Conservation (phyloP, 1,140 invertebrate species). For the Bombus consobrinus region DNA sequence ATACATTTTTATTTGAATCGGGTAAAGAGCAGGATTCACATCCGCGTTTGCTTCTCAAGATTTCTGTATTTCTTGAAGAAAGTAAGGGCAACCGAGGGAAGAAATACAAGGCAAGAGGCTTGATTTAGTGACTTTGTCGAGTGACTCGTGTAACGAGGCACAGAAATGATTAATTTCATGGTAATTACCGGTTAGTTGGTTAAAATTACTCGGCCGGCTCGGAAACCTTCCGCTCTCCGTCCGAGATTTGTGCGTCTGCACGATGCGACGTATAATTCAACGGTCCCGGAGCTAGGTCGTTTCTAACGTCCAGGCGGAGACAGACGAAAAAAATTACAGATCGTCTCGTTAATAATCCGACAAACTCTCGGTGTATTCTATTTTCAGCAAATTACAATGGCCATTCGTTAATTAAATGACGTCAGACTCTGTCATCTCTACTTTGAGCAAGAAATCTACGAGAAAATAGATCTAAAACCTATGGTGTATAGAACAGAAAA, state of each 20-base stretch:
- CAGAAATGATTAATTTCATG: constrained; percentile 76
- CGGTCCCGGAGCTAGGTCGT: constrained; percentile 20
- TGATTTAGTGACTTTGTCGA: constrained; percentile 59
- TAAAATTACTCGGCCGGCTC: constrained; percentile 70
- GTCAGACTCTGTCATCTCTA: too few species aligned
- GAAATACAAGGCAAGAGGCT: constrained; percentile 30
- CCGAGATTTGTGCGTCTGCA: constrained; percentile 76
- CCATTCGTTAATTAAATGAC: not conserved
- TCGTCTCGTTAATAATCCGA: constrained; percentile 30
- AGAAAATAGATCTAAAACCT: too few species aligned
- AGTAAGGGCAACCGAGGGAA: constrained; percentile 13
- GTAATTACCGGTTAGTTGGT: constrained; percentile 74
- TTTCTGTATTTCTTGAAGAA: constrained; percentile 31
- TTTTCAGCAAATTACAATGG: constrained; percentile 6
- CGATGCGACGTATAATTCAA: constrained; percentile 74
- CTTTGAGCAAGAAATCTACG: too few species aligned
- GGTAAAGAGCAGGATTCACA: not conserved
- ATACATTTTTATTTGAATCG: too few species aligned
- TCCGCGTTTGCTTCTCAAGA: constrained; percentile 3
- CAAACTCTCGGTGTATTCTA: not conserved
- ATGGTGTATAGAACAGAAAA: too few species aligned
- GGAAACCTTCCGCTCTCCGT: constrained; percentile 37
- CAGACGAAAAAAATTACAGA: constrained; percentile 32
- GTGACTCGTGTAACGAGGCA: constrained; percentile 48
- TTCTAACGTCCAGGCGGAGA: constrained; percentile 2